Base-by-base conservation (phyloP, 2,888 invertebrate species). In the Pseudolycoriella hygida region DNA sequence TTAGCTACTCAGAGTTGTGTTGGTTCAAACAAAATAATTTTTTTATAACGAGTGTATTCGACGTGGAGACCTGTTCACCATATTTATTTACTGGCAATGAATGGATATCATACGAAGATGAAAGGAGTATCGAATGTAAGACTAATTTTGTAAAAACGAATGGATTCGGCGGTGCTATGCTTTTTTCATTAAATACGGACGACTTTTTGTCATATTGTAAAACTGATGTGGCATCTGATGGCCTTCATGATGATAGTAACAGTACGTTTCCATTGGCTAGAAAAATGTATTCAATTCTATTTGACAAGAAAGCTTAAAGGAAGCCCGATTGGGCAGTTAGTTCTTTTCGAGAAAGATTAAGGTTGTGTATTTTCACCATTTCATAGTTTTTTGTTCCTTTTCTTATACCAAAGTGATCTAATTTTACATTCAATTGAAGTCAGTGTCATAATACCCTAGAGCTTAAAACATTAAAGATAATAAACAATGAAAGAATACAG, bases 91-190 rank as follows among this genome's bases (percentile, higher is more conserved):
- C 72, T 48, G 67, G 68, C 42, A 63, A 62, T 14, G 81, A 89
- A 53, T 92, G 92, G 92, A 71, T 88, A 39, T 86, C 88, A 0
- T 89, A 76, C 58, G 90, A 90, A 50, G 73, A 80, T 54, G 68
- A 72, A 19, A 60, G 68, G 42, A 89, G 88, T 61, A 69, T 85
- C 2, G 67, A 66, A 45, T 73, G 73, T 54, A 89, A 38, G 40
- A 68, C 77, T 1, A 64, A 69, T 48, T 85, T 70, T 60, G 73
- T 82, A 1, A 72, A 70, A 55, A 65, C 69, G 6, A 68, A 73
- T 42, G 67, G 71, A 31, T 73, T 83, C 53, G 80, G 80, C 42
- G 90, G 90, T 30, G 81, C 80, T 4, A 89, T 89, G 88, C 68
- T 88, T 47, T 86, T 80, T 63, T 80, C 83, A 10, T 66, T 90